A percentile compares a stretch with the other conserved stretches of the same genome.
Conservation (phyloP, 2,113 vertebrate species). For the Hippocampus abdominalis region DNA sequence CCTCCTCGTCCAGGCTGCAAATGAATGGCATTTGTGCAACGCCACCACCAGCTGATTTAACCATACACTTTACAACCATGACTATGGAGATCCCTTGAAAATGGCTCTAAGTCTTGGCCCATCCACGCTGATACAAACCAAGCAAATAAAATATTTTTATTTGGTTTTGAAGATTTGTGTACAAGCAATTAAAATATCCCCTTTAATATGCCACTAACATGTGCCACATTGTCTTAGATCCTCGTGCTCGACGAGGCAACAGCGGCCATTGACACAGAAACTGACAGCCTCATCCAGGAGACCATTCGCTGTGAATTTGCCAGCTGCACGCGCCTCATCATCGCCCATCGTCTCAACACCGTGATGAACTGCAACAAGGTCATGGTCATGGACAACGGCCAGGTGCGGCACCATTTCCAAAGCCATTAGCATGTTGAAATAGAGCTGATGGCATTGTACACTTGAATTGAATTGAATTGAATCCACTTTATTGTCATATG, state of each 20-base stretch:
- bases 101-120: too few species aligned
- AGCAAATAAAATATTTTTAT: background rate
- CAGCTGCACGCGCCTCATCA: constrained; percentile 91
- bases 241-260: constrained; percentile 94
- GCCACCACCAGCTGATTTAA: too few species aligned
- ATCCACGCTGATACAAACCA: too few species aligned
- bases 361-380: constrained; percentile 91
- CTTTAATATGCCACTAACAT: background rate
- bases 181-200: too few species aligned
- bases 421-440: constrained; percentile 9
- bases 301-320: constrained; percentile 86
- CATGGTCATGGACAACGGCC: constrained; percentile 92
- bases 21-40: too few species aligned
- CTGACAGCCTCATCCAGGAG: constrained; percentile 88
- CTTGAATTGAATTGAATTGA: too few species aligned
- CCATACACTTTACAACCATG: too few species aligned
- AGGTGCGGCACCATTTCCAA: constrained; percentile 71
- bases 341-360: constrained; percentile 92
- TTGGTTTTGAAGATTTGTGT: too few species aligned
- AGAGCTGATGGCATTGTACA: constrained; percentile 4
- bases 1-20: too few species aligned
- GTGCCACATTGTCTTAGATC: constrained; percentile 71
- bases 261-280: constrained; percentile 92
- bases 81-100: too few species aligned
- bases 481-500: too few species aligned